Conservation (phyloP, 2,113 vertebrate species). For the Ochotona curzoniae region DNA sequence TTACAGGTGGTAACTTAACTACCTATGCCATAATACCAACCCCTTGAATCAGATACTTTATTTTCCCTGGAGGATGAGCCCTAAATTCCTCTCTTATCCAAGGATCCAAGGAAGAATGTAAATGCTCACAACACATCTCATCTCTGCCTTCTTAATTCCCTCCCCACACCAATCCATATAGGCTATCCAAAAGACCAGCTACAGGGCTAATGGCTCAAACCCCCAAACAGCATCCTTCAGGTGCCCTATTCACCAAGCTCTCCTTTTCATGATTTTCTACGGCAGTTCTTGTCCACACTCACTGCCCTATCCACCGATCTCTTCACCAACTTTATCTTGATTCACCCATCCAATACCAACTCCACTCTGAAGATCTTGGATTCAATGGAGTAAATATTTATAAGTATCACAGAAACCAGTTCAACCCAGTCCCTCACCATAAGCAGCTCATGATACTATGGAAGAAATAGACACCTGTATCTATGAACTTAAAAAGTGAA, state of each 20-base stretch:
- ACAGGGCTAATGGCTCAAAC: background rate
- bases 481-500: background rate
- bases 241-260: background rate
- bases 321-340: background rate
- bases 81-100: conserved; percentile 24
- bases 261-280: background rate
- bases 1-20: too few species aligned
- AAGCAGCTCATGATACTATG: background rate
- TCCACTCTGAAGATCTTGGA: background rate
- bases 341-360: background rate
- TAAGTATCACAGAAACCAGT: conserved; percentile 3
- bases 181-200: background rate
- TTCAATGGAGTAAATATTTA: background rate
- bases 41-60: background rate
- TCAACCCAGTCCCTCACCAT: background rate
- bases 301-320: background rate
- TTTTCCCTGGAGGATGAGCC: background rate
- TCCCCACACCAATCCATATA: background rate
- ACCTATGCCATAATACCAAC: too few species aligned
- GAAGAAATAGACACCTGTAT: background rate
- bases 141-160: background rate
- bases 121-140: background rate
- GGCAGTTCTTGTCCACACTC: background rate
- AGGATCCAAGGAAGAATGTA: background rate
- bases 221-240: background rate